Percentiles rank a stretch among this genome's conserved stretches.
These are phyloP conservation scores for Pterocles burchelli DNA, from an alignment of 2,113 vertebrate species.

Conservation along the genomic window DNA sequence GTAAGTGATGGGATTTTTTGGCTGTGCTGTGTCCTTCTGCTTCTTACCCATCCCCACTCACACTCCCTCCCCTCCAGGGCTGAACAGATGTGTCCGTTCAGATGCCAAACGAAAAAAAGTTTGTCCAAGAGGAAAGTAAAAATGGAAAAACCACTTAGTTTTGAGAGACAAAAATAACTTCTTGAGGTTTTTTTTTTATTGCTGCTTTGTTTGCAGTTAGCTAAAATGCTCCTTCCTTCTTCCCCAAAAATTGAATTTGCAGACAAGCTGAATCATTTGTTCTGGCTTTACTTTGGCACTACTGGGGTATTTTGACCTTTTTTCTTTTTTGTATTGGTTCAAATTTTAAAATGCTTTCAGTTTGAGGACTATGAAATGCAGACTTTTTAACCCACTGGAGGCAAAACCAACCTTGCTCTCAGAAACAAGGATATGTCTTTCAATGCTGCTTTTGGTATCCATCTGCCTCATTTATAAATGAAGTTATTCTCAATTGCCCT, in stretches of 20 bases:
- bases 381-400: not conserved
- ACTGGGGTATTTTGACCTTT: not conserved
- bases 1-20: not conserved
- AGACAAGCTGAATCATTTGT: not conserved
- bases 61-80: not conserved
- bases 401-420: not conserved
- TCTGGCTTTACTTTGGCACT: not conserved
- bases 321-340: not conserved
- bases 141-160: not conserved
- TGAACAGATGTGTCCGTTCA: not conserved
- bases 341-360: not conserved
- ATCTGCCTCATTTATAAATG: not conserved
- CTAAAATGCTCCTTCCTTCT: not conserved
- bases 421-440: not conserved
- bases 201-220: not conserved
- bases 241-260: not conserved
- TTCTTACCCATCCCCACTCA: not conserved
- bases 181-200: not conserved
- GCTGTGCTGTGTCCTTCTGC: not conserved
- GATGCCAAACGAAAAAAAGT: not conserved
- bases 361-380: not conserved
- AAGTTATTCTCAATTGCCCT: not conserved
- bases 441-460: not conserved
- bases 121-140: not conserved
- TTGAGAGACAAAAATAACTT: not conserved